These are phyloP conservation scores for Papilio gigon DNA, from an alignment of 2,888 invertebrate species.

Conservation along the genomic window DNA sequence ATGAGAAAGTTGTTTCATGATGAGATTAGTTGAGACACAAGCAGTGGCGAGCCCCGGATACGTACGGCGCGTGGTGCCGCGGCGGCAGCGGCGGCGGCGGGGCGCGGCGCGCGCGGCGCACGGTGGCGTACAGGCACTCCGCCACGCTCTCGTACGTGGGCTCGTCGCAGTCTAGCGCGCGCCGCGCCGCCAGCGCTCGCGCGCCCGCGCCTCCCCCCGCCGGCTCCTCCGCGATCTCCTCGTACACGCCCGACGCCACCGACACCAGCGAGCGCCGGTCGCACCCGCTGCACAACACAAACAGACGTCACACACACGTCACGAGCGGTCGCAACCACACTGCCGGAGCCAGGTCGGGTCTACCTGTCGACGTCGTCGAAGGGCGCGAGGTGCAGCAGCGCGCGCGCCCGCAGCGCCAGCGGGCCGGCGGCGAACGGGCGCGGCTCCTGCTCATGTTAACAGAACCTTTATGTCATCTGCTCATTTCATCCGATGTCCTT, in stretches of 20 bases:
- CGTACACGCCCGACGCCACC: slow-evolving; percentile 85
- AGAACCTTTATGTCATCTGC: not conserved
- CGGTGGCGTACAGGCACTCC: slow-evolving; percentile 64
- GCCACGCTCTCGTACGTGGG: slow-evolving; percentile 72
- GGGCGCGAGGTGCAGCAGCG: slow-evolving; percentile 40
- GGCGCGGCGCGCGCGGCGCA: slow-evolving; percentile 60
- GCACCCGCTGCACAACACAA: slow-evolving; percentile 52
- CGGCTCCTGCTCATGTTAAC: slow-evolving; percentile 52
- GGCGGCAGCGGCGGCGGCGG: slow-evolving; percentile 62
- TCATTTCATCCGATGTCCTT: not conserved
- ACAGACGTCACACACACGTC: not conserved
- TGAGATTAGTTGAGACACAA: too few species aligned
- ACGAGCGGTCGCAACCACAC: not conserved
- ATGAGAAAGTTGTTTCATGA: too few species aligned
- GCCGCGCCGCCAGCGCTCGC: slow-evolving; percentile 10
- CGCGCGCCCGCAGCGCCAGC: slow-evolving; percentile 48
- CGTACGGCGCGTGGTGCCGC: slow-evolving; percentile 47
- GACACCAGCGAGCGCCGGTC: slow-evolving; percentile 82
- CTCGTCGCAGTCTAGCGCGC: slow-evolving; percentile 53
- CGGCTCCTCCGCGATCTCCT: slow-evolving; percentile 84
- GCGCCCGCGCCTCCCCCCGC: slow-evolving; percentile 3
- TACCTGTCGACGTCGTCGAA: slow-evolving; percentile 51
- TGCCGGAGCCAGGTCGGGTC: not conserved
- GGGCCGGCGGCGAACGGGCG: slow-evolving; percentile 58
- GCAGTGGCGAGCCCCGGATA: not conserved